Evolutionary conservation across 2,113 vertebrate genomes (phyloP), one percentile per base, ranked within the genome.

Genomic region (Rhipidura dahli): DNA sequence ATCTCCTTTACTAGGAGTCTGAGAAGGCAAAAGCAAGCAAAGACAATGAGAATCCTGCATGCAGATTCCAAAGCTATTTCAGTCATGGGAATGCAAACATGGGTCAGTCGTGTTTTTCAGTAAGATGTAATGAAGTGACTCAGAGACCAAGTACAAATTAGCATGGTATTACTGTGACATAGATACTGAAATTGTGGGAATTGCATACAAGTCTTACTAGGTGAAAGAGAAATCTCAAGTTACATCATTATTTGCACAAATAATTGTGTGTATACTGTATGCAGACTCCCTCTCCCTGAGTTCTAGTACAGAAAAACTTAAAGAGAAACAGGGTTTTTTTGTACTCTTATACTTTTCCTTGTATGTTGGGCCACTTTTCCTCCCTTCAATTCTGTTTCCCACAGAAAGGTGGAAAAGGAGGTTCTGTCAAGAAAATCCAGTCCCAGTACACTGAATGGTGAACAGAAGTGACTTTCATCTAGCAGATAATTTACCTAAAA

Each of bases 61-160:
- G 53, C 60, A 90, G 49, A 89, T 94, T 94, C 82, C 80, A 84
- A 78, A 82, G 72, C 49, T 90, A 3, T 93, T 96, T 90, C 86
- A 92, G 72, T 64, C 95, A 87, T 84, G 90, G 88, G 76, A 96
- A 95, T 8, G n/a, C 92, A 96, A 95, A 94, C 94, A 85, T n/a
- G 49, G 88, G 72, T 60, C 75, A 51, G 33, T 51, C 8, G 4
- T 65, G 35, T 39, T 94, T 93, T 82, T 93, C 66, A 81, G 56
- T 49, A 51, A 86, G 79, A 83, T 37, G 11, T 30, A 83, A 65
- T 37, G 30, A 93, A 94, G 56, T 30, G 35, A 78, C 20, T 86
- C 82, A 88, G 64, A 77, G 45, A 61, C 30, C 4, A 9, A 91
- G 65, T 6, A 47, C 4, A 15, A 91, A 83, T 66, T 37, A 86